Evolutionary conservation across 2,888 invertebrate genomes (phyloP).

Genomic region (Trypoxylon attenuatum): DNA sequence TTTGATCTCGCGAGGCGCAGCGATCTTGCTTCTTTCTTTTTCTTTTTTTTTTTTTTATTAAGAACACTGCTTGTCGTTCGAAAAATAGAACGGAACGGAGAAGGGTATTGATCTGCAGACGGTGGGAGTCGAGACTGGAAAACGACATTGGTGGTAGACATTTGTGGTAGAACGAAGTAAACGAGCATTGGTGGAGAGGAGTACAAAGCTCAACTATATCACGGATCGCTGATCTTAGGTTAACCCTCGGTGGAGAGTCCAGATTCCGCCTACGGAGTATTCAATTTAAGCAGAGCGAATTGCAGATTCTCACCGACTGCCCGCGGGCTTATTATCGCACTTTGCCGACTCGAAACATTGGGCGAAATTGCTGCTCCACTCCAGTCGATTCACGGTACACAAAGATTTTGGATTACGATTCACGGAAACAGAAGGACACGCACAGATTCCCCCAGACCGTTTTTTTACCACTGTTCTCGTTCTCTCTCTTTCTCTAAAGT

Average conservation of each 20-base stretch:
- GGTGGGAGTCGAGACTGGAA: no score
- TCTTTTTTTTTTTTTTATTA: no score
- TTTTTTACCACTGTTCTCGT: no score
- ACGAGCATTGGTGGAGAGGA: conserved; percentile 47
- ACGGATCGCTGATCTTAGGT: conserved; percentile 70
- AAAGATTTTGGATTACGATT: conserved; percentile 39
- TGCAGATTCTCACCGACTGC: conserved; percentile 69
- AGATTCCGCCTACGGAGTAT: conserved; percentile 66
- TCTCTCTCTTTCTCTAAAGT: no score
- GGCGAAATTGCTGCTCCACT: conserved; percentile 56
- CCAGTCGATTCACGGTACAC: conserved; percentile 36
- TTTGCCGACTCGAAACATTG: conserved; percentile 65
- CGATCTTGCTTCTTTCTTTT: no score
- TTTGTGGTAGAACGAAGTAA: conserved; percentile 33
- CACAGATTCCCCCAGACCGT: no score
- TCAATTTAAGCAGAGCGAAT: conserved; percentile 70
- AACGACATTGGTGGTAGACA: conserved; percentile 21
- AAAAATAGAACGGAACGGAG: no score
- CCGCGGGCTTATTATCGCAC: conserved; percentile 72
- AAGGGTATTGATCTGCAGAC: no score
- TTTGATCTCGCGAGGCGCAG: no score
- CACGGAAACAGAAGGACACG: conserved; percentile 19
- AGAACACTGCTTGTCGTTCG: no score
- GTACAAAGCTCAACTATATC: conserved; percentile 63
- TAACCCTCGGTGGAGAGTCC: conserved; percentile 63